A percentile compares a stretch with the other conserved stretches of the same genome.
Evolutionary conservation across 2,797 vertebrate genomes (phyloP).

Genomic region (Dallia pectoralis): DNA sequence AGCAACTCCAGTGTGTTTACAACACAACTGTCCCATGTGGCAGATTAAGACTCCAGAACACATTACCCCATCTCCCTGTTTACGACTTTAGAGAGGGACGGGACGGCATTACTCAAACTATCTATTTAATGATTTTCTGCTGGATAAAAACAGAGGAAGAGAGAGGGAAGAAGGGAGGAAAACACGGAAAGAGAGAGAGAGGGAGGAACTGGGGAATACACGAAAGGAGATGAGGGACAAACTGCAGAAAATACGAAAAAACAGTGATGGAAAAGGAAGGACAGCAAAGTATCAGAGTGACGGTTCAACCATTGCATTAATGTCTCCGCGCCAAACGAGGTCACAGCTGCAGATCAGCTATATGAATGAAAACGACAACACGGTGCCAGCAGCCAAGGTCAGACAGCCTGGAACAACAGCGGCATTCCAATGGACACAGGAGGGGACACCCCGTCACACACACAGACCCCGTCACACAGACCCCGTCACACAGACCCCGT

Average conservation of each 20-base stretch:
- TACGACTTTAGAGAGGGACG: slow-evolving; percentile 34
- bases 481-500: too few species aligned
- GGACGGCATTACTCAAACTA: too few species aligned
- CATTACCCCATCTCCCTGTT: slow-evolving; percentile 47
- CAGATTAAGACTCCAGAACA: slow-evolving; percentile 56
- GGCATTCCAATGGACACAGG: not conserved
- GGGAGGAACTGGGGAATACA: slow-evolving; percentile 18
- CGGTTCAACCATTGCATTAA: slow-evolving; percentile 45
- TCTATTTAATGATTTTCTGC: too few species aligned
- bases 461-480: too few species aligned
- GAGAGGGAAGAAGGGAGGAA: slow-evolving; percentile 19
- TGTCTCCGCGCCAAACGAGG: slow-evolving; percentile 15
- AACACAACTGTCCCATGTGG: slow-evolving; percentile 56
- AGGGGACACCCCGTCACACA: not conserved
- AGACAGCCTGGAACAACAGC: slow-evolving; percentile 13
- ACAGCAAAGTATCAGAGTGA: slow-evolving; percentile 23
- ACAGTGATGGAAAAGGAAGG: slow-evolving; percentile 15
- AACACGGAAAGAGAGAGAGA: slow-evolving; percentile 26
- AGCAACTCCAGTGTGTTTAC: slow-evolving; percentile 49
- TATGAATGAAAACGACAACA: slow-evolving; percentile 24
- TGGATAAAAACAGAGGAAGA: not conserved
- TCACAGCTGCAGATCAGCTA: slow-evolving; percentile 27
- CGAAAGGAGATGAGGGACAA: slow-evolving; percentile 22
- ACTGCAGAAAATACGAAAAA: slow-evolving; percentile 25
- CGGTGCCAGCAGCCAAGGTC: not conserved